Conservation (phyloP, 2,797 vertebrate genomes). For the Alosa sapidissima region DNA sequence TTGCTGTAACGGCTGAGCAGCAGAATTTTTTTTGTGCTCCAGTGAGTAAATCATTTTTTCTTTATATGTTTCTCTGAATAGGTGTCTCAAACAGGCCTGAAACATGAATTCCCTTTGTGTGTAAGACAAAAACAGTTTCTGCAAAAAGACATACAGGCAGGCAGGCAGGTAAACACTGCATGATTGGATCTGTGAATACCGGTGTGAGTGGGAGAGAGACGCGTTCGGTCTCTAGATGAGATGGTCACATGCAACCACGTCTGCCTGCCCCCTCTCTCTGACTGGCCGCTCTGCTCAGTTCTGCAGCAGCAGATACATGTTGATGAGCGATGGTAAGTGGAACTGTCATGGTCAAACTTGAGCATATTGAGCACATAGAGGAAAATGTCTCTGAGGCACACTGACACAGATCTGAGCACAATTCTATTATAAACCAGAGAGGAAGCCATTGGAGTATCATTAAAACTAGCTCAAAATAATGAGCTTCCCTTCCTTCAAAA, state of each 20-base stretch:
- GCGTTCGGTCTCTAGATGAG: neutral
- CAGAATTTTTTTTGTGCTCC: neutral
- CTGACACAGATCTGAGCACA: neutral
- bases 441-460: neutral
- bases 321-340: neutral
- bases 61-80: neutral
- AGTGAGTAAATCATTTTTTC: neutral
- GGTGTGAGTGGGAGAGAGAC: neutral
- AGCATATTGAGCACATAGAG: neutral
- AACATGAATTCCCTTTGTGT: neutral
- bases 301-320: neutral
- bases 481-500: too few species aligned
- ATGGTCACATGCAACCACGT: neutral
- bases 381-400: neutral
- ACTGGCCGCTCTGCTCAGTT: neutral
- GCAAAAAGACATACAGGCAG: neutral
- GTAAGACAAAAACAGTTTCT: neutral
- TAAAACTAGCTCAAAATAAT: neutral
- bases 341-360: neutral
- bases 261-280: constrained; percentile 10
- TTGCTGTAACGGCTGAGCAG: neutral
- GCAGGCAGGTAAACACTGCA: neutral
- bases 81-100: neutral
- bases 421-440: neutral
- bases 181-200: neutral